Percentiles rank a stretch among this genome's conserved stretches.
These are phyloP conservation scores for Ennomos quercinarius DNA, from an alignment of 2,888 invertebrate species.

Conservation along the genomic window DNA sequence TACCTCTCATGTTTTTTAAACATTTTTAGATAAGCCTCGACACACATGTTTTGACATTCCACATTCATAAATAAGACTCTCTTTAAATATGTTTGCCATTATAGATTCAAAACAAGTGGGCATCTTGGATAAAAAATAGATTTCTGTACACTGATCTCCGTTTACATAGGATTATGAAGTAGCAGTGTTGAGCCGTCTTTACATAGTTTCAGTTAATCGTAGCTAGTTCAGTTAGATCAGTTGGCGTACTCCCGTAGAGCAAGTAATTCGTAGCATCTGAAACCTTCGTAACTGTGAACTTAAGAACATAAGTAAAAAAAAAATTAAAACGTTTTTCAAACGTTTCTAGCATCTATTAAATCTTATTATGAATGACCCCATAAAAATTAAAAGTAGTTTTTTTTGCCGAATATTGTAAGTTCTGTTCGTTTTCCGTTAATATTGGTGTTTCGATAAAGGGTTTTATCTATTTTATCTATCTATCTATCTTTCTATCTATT, in stretches of 20 bases:
- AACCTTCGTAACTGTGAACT: slow-evolving; percentile 14
- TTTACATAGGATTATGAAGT: slow-evolving; percentile 20
- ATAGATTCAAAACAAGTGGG: slow-evolving; percentile 24
- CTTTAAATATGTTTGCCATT: slow-evolving; percentile 15
- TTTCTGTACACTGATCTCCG: slow-evolving; percentile 17
- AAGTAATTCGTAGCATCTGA: slow-evolving; percentile 7
- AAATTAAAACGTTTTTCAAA: too few species aligned
- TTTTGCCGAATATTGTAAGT: too few species aligned
- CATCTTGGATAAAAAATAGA: slow-evolving; percentile 15
- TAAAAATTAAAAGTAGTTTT: too few species aligned
- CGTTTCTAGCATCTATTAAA: too few species aligned
- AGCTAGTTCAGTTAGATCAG: slow-evolving; percentile 18
- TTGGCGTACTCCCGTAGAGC: slow-evolving; percentile 18
- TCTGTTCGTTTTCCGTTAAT: too few species aligned
- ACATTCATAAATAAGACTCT: slow-evolving; percentile 24
- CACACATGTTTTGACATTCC: slow-evolving; percentile 27
- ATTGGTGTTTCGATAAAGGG: too few species aligned
- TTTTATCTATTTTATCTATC: too few species aligned
- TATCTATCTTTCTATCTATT: too few species aligned
- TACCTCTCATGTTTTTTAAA: slow-evolving; percentile 18
- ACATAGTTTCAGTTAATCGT: slow-evolving; percentile 16
- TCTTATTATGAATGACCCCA: too few species aligned
- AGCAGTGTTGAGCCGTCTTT: slow-evolving; percentile 13
- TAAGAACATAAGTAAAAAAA: neutral
- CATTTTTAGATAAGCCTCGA: slow-evolving; percentile 26